phyloP scores from a whole-genome alignment of 2,797 vertebrate genomes.

The Phoeniculus purpureus region DNA sequence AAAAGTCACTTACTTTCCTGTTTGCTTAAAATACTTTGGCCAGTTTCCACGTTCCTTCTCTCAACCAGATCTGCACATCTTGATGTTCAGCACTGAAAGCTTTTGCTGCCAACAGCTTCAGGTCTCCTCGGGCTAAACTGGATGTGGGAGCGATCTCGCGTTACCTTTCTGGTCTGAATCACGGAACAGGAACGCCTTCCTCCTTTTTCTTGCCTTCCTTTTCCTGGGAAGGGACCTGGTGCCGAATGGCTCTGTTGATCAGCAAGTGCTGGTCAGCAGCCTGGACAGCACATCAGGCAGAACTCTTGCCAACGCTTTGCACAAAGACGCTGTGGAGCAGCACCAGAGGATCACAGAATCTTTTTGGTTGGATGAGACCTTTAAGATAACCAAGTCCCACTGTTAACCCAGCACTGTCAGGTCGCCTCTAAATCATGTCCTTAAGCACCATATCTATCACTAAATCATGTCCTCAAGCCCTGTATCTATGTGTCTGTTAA shows the following conservation, averaged over 20 bases:
- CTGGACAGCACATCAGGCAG: neutral
- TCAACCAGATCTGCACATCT: neutral
- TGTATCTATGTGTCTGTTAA: too few species aligned
- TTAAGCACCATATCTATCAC: too few species aligned
- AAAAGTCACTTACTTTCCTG: neutral
- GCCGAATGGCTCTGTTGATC: neutral
- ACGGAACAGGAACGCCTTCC: neutral
- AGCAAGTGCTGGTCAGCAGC: neutral
- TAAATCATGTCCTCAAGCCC: too few species aligned
- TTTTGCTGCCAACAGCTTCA: neutral
- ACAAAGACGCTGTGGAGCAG: neutral
- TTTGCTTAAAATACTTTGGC: neutral
- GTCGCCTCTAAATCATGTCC: too few species aligned
- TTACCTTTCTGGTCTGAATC: neutral
- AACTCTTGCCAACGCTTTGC: neutral
- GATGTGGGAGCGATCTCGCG: neutral
- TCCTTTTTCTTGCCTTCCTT: neutral
- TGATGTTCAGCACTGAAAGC: neutral
- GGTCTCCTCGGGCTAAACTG: neutral
- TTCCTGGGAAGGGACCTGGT: neutral
- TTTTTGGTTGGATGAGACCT: too few species aligned
- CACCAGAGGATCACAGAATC: fast-evolving
- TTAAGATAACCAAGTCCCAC: too few species aligned
- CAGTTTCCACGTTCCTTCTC: neutral
- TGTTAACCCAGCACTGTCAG: too few species aligned